Evolutionary conservation across 2,888 invertebrate species (phyloP), one percentile per base, ranked within the genome.

Genomic region (Elegia similella): DNA sequence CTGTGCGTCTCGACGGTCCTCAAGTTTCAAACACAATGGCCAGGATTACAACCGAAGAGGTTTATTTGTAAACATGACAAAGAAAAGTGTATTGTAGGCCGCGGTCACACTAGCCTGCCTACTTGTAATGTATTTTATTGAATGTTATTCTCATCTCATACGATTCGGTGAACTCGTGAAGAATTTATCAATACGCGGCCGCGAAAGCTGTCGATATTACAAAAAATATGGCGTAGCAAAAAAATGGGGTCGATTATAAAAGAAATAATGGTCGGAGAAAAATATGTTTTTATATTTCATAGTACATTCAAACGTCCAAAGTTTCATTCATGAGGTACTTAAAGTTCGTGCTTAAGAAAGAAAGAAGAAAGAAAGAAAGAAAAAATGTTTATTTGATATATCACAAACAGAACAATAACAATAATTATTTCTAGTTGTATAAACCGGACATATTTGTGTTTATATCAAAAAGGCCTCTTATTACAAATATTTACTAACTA

Each of bases 61-160:
- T 88, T 90, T 91, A 90, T 91, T 91, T 91, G 89, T 89, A 91
- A 90, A 90, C 88, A 91, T 76, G 78, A 85, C 85, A 86, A 84
- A 80, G 84, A 87, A 83, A 80, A 73, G 66, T 72, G 70, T 75
- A 85, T 83, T 82, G 82, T 87, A 80, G 60, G 63, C 56, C 73
- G 76, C 77, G 84, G 84, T 82, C 86, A 79, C 82, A 82, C 82
- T 76, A 76, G 69, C 66, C 62, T 68, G 76, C 80, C 78, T 82
- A 78, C 86, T 82, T 76, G 70, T 84, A 76, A 83, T 81, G 76
- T 80, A 78, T 82, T 80, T 84, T 82, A 88, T 90, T 86, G 82
- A 87, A 86, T 82, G 77, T 80, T 83, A 76, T 76, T 69, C 78
- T 73, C 80, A 75, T 70, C 69, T 68, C 73, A 74, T 66, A 86